Percentiles rank a stretch among this genome's conserved stretches.
Conservation (phyloP, 2,113 vertebrate genomes). For the Strix aluco region DNA sequence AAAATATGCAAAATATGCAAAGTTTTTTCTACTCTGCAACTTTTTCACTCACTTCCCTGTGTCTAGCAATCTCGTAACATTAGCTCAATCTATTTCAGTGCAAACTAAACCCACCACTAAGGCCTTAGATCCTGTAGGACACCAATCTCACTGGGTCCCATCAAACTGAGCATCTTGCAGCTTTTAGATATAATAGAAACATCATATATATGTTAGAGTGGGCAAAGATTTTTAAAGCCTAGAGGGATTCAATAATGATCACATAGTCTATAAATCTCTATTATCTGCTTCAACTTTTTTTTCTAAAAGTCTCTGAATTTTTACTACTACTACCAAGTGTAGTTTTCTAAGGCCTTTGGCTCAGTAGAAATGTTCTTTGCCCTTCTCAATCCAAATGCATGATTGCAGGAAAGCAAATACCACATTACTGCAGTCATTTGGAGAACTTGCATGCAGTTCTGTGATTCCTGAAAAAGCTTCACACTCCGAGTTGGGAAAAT, state of each 20-base stretch:
- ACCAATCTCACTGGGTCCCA: neutral
- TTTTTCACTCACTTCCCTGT: rapidly evolving
- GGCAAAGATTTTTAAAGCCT: neutral
- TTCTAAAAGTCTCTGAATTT: neutral
- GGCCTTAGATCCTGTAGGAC: neutral
- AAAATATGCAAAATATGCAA: neutral
- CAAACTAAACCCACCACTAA: neutral
- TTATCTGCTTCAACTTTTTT: neutral
- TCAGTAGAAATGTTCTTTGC: slow-evolving; percentile 14
- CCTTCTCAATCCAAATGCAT: slow-evolving; percentile 4
- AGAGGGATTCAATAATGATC: neutral
- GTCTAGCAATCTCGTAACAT: neutral
- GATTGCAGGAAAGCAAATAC: slow-evolving; percentile 16
- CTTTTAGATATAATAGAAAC: neutral
- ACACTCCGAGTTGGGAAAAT: neutral
- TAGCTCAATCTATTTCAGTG: neutral
- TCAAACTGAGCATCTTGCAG: neutral
- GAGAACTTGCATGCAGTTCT: neutral
- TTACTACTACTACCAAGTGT: neutral
- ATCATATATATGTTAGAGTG: neutral
- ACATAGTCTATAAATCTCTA: neutral
- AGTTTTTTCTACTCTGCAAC: neutral
- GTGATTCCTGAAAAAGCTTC: neutral
- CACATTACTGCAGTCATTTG: neutral
- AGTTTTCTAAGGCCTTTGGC: neutral